Conservation (phyloP, 2,113 vertebrate species). For the Poecile atricapillus region DNA sequence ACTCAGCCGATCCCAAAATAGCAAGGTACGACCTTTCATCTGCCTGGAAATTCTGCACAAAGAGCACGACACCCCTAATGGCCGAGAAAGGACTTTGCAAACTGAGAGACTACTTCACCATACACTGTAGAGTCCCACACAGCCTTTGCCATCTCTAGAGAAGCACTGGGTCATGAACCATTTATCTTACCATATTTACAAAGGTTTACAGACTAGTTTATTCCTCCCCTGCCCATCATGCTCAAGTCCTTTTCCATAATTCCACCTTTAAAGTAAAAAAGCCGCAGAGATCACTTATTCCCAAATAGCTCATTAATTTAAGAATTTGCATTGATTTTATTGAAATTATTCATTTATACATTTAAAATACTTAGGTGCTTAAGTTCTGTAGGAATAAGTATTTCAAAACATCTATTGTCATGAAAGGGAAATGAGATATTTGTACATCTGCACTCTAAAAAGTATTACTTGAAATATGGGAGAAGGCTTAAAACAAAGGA, state of each 20-base stretch:
- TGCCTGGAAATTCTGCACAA: neutral
- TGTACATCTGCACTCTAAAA: neutral
- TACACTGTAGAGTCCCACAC: neutral
- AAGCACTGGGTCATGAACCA: neutral
- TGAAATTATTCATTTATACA: neutral
- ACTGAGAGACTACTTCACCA: neutral
- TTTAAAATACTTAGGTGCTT: neutral
- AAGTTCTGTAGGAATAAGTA: neutral
- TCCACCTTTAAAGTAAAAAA: neutral
- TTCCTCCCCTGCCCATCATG: neutral
- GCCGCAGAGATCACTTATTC: neutral
- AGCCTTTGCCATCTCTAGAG: neutral
- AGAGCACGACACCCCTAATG: neutral
- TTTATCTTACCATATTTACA: neutral
- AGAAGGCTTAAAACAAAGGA: neutral
- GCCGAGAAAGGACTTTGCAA: neutral
- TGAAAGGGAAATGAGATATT: neutral
- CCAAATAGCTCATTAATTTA: neutral
- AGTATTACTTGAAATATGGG: neutral
- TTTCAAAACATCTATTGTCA: neutral
- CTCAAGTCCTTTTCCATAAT: neutral
- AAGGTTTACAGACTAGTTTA: neutral
- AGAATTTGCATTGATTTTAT: neutral
- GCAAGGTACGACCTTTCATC: rapidly evolving
- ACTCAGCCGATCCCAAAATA: neutral